Evolutionary conservation across 2,113 vertebrate species (phyloP), one percentile per base, ranked within the genome.

Genomic region (Scartelaos histophorus): DNA sequence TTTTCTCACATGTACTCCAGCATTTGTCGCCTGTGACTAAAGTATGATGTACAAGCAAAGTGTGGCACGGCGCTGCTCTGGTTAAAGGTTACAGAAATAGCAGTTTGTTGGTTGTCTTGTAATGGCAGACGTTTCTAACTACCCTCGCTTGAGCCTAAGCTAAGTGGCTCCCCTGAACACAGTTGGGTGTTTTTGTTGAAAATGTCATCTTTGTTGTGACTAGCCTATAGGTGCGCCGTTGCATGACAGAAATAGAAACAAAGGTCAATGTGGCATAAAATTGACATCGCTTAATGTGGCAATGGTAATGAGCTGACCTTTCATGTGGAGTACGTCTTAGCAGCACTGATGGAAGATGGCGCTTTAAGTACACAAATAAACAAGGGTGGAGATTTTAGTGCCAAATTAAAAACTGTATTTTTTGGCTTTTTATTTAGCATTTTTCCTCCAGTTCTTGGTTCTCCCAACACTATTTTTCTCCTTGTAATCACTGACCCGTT

Each of bases 191-290:
- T 84, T 90, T 76, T 60, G 45, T 53, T 62, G 53, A 54, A 87
- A 89, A 89, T 90, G 82, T 86, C 84, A 87, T 25, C 61, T 69
- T 74, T 67, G 73, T 65, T 66, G 45, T 45, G 76, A 75, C 60
- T 73, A 54, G 73, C 73, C 66, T 73, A 76, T 76, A 69, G 38
- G 79, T 85, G 72, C 61, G 49, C 64, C 74, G 73, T 78, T 49
- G 75, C 81, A 76, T 67, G 75, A 72, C 47, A 62, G 70, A 82
- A 91, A 90, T 88, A 83, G 85, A 81, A 88, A 86, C 85, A 87
- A 84, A 85, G 88, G 86, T 89, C 80, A 82, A 54, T 72, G 76
- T 87, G 82, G 62, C 85, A 85, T 90, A 75, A 89, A 86, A 85
- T 79, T 79, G 79, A 84, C 82, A 87, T 86, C 71, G 70, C 80